Conservation (phyloP, 2,888 invertebrate genomes). For the Gymnoscelis rufifasciata region DNA sequence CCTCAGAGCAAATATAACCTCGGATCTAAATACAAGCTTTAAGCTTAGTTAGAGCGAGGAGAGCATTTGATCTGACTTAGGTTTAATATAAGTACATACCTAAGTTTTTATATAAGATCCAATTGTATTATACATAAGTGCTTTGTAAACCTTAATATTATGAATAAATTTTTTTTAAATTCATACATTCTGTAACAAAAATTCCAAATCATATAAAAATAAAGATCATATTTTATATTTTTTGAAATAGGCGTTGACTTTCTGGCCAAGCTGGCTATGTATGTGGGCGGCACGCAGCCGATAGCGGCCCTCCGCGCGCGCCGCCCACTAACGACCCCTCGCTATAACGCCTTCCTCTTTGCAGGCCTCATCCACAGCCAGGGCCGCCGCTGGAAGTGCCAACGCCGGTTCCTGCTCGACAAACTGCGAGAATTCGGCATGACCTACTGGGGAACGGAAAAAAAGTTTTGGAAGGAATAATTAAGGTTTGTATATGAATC, state of each 20-base stretch:
- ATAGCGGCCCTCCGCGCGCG: conserved; percentile 44
- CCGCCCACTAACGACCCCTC: conserved; percentile 55
- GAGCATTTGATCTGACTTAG: too few species aligned
- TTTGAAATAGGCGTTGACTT: neutral
- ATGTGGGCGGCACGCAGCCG: conserved; percentile 47
- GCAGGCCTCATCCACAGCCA: conserved; percentile 93
- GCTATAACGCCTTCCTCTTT: conserved; percentile 51
- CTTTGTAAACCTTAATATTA: too few species aligned
- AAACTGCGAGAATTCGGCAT: conserved; percentile 92
- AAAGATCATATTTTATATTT: too few species aligned
- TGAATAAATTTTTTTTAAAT: too few species aligned
- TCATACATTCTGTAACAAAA: too few species aligned
- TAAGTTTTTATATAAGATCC: too few species aligned
- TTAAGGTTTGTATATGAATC: conserved; percentile 80
- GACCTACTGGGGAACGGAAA: conserved; percentile 90
- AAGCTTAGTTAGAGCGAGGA: too few species aligned
- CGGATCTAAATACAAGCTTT: too few species aligned
- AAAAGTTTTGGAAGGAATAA: conserved; percentile 89
- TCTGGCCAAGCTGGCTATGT: conserved; percentile 31
- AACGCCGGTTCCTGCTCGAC: conserved; percentile 91
- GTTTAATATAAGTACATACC: too few species aligned
- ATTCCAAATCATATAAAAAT: too few species aligned
- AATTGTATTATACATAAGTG: too few species aligned
- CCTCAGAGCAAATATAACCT: too few species aligned
- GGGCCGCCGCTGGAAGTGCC: conserved; percentile 93